Evolutionary conservation across 2,888 invertebrate genomes (phyloP).

Genomic region (Apodemia mormo): DNA sequence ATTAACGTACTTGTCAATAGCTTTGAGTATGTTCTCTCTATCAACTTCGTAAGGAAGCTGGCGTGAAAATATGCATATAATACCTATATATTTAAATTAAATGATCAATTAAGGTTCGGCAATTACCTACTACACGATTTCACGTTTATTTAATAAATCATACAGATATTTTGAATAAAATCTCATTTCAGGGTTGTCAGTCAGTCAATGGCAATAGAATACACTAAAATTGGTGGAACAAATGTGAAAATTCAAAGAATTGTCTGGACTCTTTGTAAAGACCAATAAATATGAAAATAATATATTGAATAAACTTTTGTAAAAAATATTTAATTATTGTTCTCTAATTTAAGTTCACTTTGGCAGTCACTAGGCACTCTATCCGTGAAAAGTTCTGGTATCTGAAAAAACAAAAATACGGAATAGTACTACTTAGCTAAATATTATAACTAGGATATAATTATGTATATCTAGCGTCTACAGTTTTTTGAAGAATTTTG

Average conservation of each 20-base stretch:
- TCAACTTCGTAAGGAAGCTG: too few species aligned
- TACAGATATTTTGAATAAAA: neutral
- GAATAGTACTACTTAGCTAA: too few species aligned
- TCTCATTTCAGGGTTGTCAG: conserved; percentile 55
- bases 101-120: too few species aligned
- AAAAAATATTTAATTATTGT: conserved; percentile 49
- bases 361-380: conserved; percentile 75
- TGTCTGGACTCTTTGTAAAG: conserved; percentile 62
- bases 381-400: conserved; percentile 75
- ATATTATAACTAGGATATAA: too few species aligned
- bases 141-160: too few species aligned
- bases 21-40: too few species aligned
- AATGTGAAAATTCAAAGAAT: conserved; percentile 68
- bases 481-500: too few species aligned
- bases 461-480: too few species aligned
- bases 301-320: conserved; percentile 25
- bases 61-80: too few species aligned
- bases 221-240: conserved; percentile 67
- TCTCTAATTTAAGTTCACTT: conserved; percentile 68
- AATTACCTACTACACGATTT: too few species aligned
- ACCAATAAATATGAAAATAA: conserved; percentile 29
- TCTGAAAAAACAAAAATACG: conserved; percentile 50
- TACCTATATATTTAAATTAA: too few species aligned
- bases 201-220: conserved; percentile 74
- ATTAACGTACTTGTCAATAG: too few species aligned